These are phyloP conservation scores for Poecile atricapillus DNA, from an alignment of 2,113 vertebrate species.

Conservation along the genomic window DNA sequence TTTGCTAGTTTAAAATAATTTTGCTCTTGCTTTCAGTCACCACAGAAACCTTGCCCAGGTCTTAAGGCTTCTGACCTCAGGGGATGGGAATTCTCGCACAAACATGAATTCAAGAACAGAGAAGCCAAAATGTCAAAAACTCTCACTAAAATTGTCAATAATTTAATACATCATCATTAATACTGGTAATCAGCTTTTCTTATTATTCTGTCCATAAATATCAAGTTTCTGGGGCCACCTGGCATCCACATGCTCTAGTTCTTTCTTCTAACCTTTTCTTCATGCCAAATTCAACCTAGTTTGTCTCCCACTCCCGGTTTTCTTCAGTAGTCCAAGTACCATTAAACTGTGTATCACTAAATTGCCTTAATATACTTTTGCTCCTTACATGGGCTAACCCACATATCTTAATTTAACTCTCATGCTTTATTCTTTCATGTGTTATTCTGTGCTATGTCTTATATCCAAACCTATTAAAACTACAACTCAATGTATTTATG, in stretches of 20 bases:
- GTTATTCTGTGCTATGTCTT: not conserved
- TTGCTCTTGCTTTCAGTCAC: not conserved
- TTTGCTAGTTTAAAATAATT: not conserved
- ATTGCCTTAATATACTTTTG: not conserved
- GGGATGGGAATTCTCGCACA: not conserved
- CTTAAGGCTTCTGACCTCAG: not conserved
- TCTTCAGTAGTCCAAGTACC: not conserved
- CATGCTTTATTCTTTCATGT: not conserved
- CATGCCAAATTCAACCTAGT: rapidly evolving
- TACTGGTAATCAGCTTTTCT: not conserved
- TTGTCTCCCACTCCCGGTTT: not conserved
- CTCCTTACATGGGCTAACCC: not conserved
- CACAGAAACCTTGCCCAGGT: not conserved
- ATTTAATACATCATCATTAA: not conserved
- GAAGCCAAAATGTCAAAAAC: not conserved
- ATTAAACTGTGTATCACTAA: not conserved
- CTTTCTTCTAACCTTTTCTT: not conserved
- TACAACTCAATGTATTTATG: not conserved
- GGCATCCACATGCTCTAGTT: not conserved
- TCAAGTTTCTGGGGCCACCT: not conserved
- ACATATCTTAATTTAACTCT: not conserved
- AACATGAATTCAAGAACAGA: not conserved
- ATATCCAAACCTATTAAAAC: not conserved
- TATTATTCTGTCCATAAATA: not conserved
- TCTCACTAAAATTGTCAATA: not conserved